phyloP scores from a whole-genome alignment of 2,113 vertebrate genomes.

The Aspiorhynchus laticeps region DNA sequence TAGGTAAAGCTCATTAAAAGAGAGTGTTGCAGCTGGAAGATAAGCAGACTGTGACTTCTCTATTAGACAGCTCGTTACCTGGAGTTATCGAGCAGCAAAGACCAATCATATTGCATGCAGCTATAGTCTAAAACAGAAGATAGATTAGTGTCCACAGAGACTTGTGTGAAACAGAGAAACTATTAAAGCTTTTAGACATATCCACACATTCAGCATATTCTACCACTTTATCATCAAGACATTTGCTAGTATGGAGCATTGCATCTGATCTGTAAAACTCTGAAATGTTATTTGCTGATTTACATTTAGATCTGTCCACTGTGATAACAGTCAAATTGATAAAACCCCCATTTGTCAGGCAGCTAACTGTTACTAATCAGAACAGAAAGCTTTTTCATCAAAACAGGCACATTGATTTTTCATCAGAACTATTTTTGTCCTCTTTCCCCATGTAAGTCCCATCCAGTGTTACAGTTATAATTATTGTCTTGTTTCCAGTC shows the following conservation, averaged over 20 bases:
- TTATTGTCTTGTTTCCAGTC: constrained; percentile 36
- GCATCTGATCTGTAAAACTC: background rate
- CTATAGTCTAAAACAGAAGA: constrained; percentile 44
- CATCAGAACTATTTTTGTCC: constrained; percentile 38
- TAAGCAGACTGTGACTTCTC: constrained; percentile 57
- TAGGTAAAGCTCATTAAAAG: constrained; percentile 60
- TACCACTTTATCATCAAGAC: background rate
- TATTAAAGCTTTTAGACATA: constrained; percentile 4
- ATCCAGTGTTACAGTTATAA: constrained; percentile 30
- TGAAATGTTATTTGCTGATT: background rate
- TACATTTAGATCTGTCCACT: constrained; percentile 13
- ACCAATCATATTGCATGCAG: constrained; percentile 40
- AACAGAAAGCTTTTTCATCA: constrained; percentile 37
- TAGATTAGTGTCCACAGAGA: constrained; percentile 28
- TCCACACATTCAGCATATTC: background rate
- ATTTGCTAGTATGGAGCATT: background rate
- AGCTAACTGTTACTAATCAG: constrained; percentile 41
- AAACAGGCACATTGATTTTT: constrained; percentile 41
- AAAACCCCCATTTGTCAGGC: constrained; percentile 31
- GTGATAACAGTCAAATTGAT: constrained; percentile 33
- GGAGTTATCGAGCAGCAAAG: constrained; percentile 55
- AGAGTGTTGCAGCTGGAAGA: constrained; percentile 54
- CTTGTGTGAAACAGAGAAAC: constrained; percentile 15
- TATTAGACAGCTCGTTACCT: constrained; percentile 60
- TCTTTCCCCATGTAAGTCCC: constrained; percentile 25